A percentile compares a stretch with the other conserved stretches of the same genome.
These are phyloP conservation scores for Scaptodrosophila latifasciaeformis DNA, from an alignment of 2,888 invertebrate species.

Conservation along the genomic window DNA sequence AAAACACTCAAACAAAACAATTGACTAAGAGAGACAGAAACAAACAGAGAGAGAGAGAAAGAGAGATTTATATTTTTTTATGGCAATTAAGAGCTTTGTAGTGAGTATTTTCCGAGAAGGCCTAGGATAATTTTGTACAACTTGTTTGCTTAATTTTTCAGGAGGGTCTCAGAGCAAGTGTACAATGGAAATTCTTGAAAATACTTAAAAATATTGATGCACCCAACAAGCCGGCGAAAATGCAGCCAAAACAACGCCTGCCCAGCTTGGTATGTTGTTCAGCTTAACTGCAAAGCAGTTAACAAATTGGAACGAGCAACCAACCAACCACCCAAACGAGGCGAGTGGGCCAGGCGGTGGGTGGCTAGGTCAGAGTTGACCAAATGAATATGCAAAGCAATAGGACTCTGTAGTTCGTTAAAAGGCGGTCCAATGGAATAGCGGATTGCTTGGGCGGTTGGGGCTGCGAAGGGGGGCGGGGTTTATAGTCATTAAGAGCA, in stretches of 20 bases:
- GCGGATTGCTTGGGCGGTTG: neutral
- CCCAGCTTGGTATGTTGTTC: too few species aligned
- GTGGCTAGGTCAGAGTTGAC: slow-evolving; percentile 29
- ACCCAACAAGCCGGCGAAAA: slow-evolving; percentile 37
- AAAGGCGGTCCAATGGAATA: slow-evolving; percentile 29
- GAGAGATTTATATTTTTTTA: too few species aligned
- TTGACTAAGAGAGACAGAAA: slow-evolving; percentile 24
- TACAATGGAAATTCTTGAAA: slow-evolving; percentile 60
- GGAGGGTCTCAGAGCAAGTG: neutral
- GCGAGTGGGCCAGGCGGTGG: slow-evolving; percentile 1
- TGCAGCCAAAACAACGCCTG: neutral
- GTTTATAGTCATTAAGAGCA: neutral
- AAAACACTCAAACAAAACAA: slow-evolving; percentile 51
- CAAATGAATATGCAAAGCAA: slow-evolving; percentile 57
- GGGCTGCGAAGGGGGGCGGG: neutral
- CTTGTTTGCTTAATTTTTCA: neutral
- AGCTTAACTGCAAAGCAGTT: neutral
- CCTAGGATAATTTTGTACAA: too few species aligned
- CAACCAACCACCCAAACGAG: too few species aligned
- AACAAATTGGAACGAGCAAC: neutral
- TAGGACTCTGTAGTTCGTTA: slow-evolving; percentile 40
- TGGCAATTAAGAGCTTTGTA: too few species aligned
- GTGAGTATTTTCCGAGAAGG: too few species aligned
- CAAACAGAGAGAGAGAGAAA: too few species aligned
- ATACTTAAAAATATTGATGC: slow-evolving; percentile 59